These are phyloP conservation scores for Antheraea assamensis DNA, from an alignment of 2,888 invertebrate genomes.

Conservation along the genomic window DNA sequence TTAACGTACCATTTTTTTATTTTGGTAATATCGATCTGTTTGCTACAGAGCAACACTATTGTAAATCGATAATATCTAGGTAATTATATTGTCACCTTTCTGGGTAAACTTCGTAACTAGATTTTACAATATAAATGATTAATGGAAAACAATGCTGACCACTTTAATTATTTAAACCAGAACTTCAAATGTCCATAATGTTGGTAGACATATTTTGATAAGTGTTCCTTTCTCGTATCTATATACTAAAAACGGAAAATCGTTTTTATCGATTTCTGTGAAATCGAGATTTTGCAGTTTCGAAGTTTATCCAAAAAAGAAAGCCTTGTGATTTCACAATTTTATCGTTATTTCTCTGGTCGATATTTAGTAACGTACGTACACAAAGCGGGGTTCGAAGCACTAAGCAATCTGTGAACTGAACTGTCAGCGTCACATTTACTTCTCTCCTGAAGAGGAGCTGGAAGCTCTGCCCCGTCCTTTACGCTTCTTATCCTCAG, in stretches of 20 bases:
- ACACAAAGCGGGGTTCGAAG: slow-evolving; percentile 24
- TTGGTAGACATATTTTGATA: no score
- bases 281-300: no score
- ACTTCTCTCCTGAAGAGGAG: slow-evolving; percentile 75
- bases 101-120: no score
- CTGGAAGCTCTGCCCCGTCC: slow-evolving; percentile 71
- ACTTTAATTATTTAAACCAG: no score
- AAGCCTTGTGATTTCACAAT: background rate
- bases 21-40: background rate
- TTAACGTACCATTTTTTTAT: background rate
- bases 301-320: background rate
- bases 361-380: slow-evolving; percentile 2
- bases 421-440: slow-evolving; percentile 28
- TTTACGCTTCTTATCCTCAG: slow-evolving; percentile 67
- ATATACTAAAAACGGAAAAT: no score
- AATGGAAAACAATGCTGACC: no score
- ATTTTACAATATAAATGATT: no score
- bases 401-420: slow-evolving; percentile 4
- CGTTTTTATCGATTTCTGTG: no score
- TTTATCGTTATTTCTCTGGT: background rate
- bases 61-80: background rate
- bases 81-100: background rate
- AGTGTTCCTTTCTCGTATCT: no score
- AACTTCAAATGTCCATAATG: no score
- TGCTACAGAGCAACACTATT: background rate